Percentiles rank a stretch among this genome's conserved stretches.
Conservation (phyloP, 2,113 vertebrate species). For the Etheostoma spectabile region DNA sequence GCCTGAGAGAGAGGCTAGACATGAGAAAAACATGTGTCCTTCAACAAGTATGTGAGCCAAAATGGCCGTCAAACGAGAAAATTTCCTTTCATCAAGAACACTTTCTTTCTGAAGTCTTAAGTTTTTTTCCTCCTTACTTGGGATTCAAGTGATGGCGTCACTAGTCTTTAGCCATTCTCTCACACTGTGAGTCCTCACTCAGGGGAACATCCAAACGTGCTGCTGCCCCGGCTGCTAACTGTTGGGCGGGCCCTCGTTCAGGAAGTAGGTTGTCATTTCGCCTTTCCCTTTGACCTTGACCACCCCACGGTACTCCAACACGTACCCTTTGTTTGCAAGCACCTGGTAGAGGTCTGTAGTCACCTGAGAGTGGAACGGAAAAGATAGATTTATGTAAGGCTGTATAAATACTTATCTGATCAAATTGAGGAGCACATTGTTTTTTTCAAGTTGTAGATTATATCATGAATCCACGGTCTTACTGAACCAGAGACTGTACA, state of each 20-base stretch:
- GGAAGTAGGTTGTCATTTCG: slow-evolving; percentile 98
- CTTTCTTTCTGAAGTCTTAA: slow-evolving; percentile 63
- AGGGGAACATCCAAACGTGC: slow-evolving; percentile 56
- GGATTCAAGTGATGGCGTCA: slow-evolving; percentile 82
- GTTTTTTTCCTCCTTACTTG: slow-evolving; percentile 62
- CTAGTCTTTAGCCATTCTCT: slow-evolving; percentile 68
- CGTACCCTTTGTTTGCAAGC: slow-evolving; percentile 91
- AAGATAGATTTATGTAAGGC: neutral
- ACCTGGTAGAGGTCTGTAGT: slow-evolving; percentile 95
- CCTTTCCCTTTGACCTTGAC: slow-evolving; percentile 98
- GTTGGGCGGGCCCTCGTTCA: slow-evolving; percentile 90
- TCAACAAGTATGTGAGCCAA: slow-evolving; percentile 65
- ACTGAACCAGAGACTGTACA: neutral
- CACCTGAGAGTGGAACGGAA: slow-evolving; percentile 82
- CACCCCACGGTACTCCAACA: slow-evolving; percentile 92
- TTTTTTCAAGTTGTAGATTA: neutral
- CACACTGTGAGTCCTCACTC: slow-evolving; percentile 73
- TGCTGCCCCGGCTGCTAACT: slow-evolving; percentile 87
- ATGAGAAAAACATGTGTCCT: slow-evolving; percentile 81
- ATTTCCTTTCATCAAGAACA: slow-evolving; percentile 69
- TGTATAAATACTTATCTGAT: neutral
- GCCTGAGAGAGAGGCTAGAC: slow-evolving; percentile 86
- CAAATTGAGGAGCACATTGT: neutral
- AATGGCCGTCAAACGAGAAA: slow-evolving; percentile 68
- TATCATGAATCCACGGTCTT: neutral